Evolutionary conservation across 2,888 invertebrate species (phyloP).

Genomic region (Gibbula magus): DNA sequence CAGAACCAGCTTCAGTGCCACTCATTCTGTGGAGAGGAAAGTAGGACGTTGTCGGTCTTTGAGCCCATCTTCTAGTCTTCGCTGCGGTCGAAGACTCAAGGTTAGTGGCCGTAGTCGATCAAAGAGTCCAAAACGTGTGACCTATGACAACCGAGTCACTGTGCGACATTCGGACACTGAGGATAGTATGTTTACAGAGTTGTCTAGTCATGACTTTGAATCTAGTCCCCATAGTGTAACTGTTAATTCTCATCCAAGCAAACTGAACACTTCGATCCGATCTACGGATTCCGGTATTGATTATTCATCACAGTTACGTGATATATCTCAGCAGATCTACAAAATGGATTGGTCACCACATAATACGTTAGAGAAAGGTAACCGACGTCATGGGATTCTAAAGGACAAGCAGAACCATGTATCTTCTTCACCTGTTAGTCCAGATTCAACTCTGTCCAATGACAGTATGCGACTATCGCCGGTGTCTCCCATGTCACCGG

Average conservation of each 20-base stretch:
- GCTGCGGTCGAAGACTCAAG: conserved; percentile 46
- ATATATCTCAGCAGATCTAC: conserved; percentile 62
- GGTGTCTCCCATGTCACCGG: neutral
- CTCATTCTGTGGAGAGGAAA: conserved; percentile 57
- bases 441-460: neutral
- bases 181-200: conserved; percentile 49
- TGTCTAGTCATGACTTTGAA: conserved; percentile 49
- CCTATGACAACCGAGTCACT: conserved; percentile 63
- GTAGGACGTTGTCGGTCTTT: conserved; percentile 57
- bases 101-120: conserved; percentile 44
- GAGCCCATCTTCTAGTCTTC: conserved; percentile 59
- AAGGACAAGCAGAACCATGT: conserved; percentile 35
- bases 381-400: conserved; percentile 28
- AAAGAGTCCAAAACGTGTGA: conserved; percentile 66
- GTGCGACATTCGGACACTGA: conserved; percentile 61
- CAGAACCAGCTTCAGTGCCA: conserved; percentile 70
- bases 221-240: conserved; percentile 31
- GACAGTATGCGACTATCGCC: neutral
- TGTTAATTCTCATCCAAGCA: conserved; percentile 14
- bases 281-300: conserved; percentile 52
- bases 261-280: conserved; percentile 7
- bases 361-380: neutral
- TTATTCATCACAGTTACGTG: conserved; percentile 58
- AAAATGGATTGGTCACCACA: conserved; percentile 53
- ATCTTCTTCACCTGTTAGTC: neutral